A percentile compares a stretch with the other conserved stretches of the same genome.
These are phyloP conservation scores for Agonum fuliginosum DNA, from an alignment of 2,888 invertebrate species.

Conservation along the genomic window DNA sequence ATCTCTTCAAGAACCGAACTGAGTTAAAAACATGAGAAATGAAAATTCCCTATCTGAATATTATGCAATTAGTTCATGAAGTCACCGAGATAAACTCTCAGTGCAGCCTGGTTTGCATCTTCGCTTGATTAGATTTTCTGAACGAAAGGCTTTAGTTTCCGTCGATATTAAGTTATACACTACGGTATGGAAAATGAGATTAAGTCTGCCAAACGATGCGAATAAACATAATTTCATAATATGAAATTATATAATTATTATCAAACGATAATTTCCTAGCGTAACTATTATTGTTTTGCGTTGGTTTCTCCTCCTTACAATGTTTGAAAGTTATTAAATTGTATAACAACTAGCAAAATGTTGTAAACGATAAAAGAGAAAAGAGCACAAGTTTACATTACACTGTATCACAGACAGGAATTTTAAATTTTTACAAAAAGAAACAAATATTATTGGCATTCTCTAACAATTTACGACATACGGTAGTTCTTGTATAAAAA, in stretches of 20 bases:
- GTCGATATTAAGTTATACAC: constrained; percentile 27
- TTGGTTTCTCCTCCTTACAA: no score
- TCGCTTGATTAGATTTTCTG: constrained; percentile 27
- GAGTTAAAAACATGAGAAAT: constrained; percentile 12
- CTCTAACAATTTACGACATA: no score
- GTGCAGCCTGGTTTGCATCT: constrained; percentile 14
- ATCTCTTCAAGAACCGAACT: background rate
- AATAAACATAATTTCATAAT: constrained; percentile 40
- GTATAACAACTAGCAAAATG: no score
- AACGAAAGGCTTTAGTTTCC: constrained; percentile 29
- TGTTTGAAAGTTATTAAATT: no score
- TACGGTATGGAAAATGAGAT: background rate
- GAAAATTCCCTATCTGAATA: constrained; percentile 5
- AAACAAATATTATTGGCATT: no score
- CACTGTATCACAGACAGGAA: no score
- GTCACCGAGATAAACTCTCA: background rate
- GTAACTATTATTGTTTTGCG: background rate
- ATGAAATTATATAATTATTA: background rate
- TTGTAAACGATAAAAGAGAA: no score
- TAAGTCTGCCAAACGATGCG: constrained; percentile 29
- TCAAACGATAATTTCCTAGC: no score
- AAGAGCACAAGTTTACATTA: no score
- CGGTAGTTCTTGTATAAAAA: no score
- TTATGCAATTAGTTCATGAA: constrained; percentile 24
- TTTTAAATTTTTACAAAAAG: no score